phyloP scores from a whole-genome alignment of 2,797 vertebrate genomes.

The Epinephelus coioides region DNA sequence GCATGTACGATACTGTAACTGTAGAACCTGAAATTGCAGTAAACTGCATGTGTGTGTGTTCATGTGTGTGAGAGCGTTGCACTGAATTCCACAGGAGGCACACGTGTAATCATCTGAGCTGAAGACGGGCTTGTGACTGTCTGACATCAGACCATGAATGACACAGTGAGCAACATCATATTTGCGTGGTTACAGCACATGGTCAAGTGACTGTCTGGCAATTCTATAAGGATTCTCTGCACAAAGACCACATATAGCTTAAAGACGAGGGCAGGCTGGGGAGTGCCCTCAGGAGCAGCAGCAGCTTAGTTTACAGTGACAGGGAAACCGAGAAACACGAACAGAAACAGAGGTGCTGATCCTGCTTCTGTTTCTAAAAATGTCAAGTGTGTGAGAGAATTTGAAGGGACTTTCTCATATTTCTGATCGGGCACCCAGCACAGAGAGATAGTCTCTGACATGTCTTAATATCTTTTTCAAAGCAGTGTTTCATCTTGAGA shows the following conservation, averaged over 20 bases:
- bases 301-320: slow-evolving; percentile 16
- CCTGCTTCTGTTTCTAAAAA: slow-evolving; percentile 20
- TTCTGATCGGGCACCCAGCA: slow-evolving; percentile 51
- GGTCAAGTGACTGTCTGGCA: slow-evolving; percentile 70
- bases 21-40: slow-evolving; percentile 56
- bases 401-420: slow-evolving; percentile 18
- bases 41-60: slow-evolving; percentile 26
- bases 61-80: slow-evolving; percentile 35
- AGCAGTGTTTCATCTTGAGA: slow-evolving; percentile 59
- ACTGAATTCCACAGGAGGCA: slow-evolving; percentile 74
- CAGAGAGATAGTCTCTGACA: slow-evolving; percentile 19
- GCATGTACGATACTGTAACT: slow-evolving; percentile 58
- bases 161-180: slow-evolving; percentile 65
- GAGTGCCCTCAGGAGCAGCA: slow-evolving; percentile 19
- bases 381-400: slow-evolving; percentile 14
- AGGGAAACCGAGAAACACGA: neutral
- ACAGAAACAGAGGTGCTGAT: slow-evolving; percentile 5
- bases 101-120: slow-evolving; percentile 76
- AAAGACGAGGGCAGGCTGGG: slow-evolving; percentile 23
- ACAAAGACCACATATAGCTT: slow-evolving; percentile 16
- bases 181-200: slow-evolving; percentile 59
- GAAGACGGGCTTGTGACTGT: slow-evolving; percentile 72
- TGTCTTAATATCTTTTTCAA: slow-evolving; percentile 54
- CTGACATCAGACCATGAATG: slow-evolving; percentile 74
- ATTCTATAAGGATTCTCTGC: slow-evolving; percentile 16